phyloP scores from a whole-genome alignment of 1,140 invertebrate species.

The Heliconius hewitsoni region DNA sequence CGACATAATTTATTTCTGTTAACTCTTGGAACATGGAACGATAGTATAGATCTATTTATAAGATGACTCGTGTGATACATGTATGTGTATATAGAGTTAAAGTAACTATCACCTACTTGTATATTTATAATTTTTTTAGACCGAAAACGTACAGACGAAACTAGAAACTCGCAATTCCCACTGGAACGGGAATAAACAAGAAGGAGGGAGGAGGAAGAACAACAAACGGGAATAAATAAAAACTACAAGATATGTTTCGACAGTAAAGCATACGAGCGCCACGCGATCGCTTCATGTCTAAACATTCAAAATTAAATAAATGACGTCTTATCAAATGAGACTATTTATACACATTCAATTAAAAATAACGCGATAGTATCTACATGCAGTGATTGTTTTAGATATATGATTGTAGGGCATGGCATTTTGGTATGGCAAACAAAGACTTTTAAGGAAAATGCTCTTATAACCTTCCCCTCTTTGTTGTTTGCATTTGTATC shows the following conservation, averaged over 20 bases:
- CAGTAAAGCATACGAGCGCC: neutral
- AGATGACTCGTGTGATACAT: neutral
- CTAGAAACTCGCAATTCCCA: no score
- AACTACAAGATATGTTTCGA: neutral
- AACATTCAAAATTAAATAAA: conserved; percentile 10
- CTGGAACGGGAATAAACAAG: no score
- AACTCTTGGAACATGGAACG: conserved; percentile 13
- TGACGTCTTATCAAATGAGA: conserved; percentile 8
- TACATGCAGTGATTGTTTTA: neutral
- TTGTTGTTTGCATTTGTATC: no score
- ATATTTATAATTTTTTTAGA: no score
- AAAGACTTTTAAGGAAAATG: neutral
- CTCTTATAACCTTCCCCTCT: no score
- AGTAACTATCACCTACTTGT: neutral
- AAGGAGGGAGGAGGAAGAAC: no score
- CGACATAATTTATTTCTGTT: conserved; percentile 23
- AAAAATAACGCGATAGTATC: neutral
- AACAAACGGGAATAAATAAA: no score
- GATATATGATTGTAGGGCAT: neutral
- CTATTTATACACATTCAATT: conserved; percentile 4
- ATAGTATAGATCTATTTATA: conserved; percentile 11
- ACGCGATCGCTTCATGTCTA: neutral
- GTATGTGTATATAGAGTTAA: neutral
- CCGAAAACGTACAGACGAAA: no score
- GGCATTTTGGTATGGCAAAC: neutral